phyloP scores from a whole-genome alignment of 2,888 invertebrate species.

The Caenorhabditis auriculariae region DNA sequence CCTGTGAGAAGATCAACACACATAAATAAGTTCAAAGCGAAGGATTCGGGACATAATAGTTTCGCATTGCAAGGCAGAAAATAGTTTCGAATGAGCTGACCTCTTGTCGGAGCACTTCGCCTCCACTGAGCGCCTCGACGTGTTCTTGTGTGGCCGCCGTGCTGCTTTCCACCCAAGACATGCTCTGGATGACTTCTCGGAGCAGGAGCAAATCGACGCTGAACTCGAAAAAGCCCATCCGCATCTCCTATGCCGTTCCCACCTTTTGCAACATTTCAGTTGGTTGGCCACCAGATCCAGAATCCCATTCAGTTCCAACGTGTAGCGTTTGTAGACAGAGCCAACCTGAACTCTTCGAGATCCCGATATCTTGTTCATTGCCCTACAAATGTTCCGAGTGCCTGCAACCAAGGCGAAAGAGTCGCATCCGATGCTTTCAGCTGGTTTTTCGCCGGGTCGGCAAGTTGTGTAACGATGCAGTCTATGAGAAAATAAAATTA shows the following conservation, averaged over 20 bases:
- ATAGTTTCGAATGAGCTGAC: conserved; percentile 69
- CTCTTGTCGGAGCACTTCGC: conserved; percentile 90
- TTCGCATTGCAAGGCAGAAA: not conserved
- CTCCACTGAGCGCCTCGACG: conserved; percentile 92
- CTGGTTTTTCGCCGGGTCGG: conserved; percentile 73
- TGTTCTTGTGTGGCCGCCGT: conserved; percentile 96
- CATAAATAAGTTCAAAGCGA: too few relatives aligned
- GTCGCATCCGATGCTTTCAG: conserved; percentile 87
- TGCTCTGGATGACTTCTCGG: conserved; percentile 96
- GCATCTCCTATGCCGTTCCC: not conserved
- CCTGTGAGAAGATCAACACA: too few relatives aligned
- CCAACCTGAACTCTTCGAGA: conserved; percentile 71
- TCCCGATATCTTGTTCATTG: not conserved
- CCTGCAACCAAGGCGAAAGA: conserved; percentile 73
- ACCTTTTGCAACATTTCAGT: conserved; percentile 92
- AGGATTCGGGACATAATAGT: too few relatives aligned
- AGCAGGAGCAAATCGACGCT: conserved; percentile 82
- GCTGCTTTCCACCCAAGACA: conserved; percentile 96
- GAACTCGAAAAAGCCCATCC: conserved; percentile 65
- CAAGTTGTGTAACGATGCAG: conserved; percentile 88
- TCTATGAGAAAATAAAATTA: conserved; percentile 64
- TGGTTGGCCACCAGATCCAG: conserved; percentile 96
- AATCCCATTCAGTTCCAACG: conserved; percentile 88
- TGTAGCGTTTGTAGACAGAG: conserved; percentile 86
- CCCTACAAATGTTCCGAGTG: conserved; percentile 90